Percentiles rank a stretch among this genome's conserved stretches.
phyloP scores from a whole-genome alignment of 2,888 invertebrate genomes.

The Eupithecia dodoneata region DNA sequence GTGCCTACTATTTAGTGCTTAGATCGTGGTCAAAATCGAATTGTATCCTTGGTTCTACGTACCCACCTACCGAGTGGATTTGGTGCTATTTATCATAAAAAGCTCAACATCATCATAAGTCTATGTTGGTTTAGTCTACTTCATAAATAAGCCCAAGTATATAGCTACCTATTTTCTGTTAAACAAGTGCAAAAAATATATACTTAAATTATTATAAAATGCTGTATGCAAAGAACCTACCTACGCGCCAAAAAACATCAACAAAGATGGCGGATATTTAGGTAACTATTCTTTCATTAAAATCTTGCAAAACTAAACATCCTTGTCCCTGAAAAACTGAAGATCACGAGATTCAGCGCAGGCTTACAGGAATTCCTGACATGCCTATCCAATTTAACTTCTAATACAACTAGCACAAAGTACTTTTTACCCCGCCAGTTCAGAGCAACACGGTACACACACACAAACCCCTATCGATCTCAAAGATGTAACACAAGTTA shows the following conservation, averaged over 20 bases:
- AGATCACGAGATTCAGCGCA: slow-evolving; percentile 1
- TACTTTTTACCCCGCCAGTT: slow-evolving; percentile 1
- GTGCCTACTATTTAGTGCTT: too few relatives aligned
- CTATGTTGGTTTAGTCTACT: too few relatives aligned
- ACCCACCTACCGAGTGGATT: background rate
- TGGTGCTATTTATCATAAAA: background rate
- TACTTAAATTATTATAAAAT: too few relatives aligned
- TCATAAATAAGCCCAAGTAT: too few relatives aligned
- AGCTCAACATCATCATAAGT: background rate
- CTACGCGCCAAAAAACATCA: background rate
- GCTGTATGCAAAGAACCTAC: background rate
- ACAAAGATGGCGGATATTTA: background rate
- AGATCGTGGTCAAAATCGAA: too few relatives aligned
- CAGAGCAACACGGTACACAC: slow-evolving; percentile 10
- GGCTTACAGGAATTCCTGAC: background rate
- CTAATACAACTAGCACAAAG: slow-evolving; percentile 10
- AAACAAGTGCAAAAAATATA: too few relatives aligned
- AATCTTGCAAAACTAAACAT: background rate
- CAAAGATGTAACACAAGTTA: slow-evolving; percentile 53
- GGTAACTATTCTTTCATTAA: background rate
- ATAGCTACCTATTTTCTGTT: too few relatives aligned
- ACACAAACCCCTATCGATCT: slow-evolving; percentile 59
- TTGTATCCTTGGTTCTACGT: too few relatives aligned
- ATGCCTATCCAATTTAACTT: background rate
- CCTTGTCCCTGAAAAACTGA: slow-evolving; percentile 1